Base-by-base conservation (phyloP, 2,113 vertebrate species). In the Lycaon pictus region DNA sequence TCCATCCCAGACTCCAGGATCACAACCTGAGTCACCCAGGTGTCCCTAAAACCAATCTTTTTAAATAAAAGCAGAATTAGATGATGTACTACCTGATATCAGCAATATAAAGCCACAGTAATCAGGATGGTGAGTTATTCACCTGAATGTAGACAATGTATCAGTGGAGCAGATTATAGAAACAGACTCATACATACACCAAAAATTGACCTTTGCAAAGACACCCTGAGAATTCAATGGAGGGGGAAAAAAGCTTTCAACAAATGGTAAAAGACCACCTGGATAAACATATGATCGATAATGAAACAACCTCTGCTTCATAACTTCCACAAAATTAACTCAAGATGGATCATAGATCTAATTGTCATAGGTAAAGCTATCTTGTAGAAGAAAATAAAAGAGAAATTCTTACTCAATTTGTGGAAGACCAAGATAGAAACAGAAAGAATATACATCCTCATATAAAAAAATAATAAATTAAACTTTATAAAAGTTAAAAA, bases 401-500 rank as follows among this genome's bases (percentile, higher is more conserved):
- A 82, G 19, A 86, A 72, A 80, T 67, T 20, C 4, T 79, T 82
- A 60, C 43, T 15, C 25, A 62, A 8, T 7, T 32, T n/a, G 17
- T 35, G 12, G 19, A 96, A 95, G 53, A 65, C n/a, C 79, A 53
- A 32, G 19, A 27, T 87, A 81, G 51, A 43, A 32, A 84, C n/a
- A 71, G 11, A 96, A 96, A 92, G 10, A 53, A 1, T 22, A 60
- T 60, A 35, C 27, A 53, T 5, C 3, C 23, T 51, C 29, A 51
- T 13, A 35, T 11, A 15, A 76, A 90, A 74, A 76, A 23, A 43
- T 22, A 27, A 94, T 32, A 27, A 65, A 37, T n/a, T 82, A 63
- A 79, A 16, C 10, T 37, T 97, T 17, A 89, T 32, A 77, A 95
- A 95, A 69, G 55, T 72, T 90, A 51, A 88, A 23, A 92, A 89